Conservation (phyloP, 2,797 vertebrate genomes). For the Hybognathus amarus region DNA sequence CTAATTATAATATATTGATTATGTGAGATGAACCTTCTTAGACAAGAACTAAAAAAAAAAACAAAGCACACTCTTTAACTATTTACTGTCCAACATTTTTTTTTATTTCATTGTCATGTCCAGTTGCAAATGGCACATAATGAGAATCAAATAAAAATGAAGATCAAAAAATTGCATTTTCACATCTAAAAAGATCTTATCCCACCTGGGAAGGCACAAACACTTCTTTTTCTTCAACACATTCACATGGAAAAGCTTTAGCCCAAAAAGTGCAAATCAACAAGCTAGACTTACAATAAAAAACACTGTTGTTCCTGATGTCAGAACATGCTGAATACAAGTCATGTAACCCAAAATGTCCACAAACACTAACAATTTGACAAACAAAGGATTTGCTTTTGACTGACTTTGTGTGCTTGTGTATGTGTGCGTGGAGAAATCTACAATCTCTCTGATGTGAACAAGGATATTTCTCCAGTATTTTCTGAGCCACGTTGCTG, state of each 20-base stretch:
- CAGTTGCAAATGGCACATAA: constrained; percentile 45
- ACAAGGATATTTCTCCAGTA: not conserved
- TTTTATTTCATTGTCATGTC: constrained; percentile 31
- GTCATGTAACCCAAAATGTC: constrained; percentile 7
- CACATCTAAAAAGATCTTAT: constrained; percentile 2
- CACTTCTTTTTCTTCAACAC: constrained; percentile 39
- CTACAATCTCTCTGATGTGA: constrained; percentile 23
- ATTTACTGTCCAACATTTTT: constrained; percentile 9
- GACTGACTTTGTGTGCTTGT: constrained; percentile 14
- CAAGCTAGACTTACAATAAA: constrained; percentile 34
- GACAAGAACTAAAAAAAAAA: not conserved
- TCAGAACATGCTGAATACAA: not conserved
- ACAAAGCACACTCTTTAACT: not conserved
- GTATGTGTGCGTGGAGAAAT: not conserved
- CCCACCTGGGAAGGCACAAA: constrained; percentile 51
- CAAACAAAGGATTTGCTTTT: constrained; percentile 41
- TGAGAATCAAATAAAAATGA: constrained; percentile 20
- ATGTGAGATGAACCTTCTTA: not conserved
- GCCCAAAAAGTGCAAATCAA: constrained; percentile 34
- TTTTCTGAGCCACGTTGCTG: constrained; percentile 20
- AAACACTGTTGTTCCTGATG: constrained; percentile 1
- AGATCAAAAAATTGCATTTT: constrained; percentile 26
- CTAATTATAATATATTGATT: not conserved
- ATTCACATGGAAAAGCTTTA: constrained; percentile 52
- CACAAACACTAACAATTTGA: constrained; percentile 26